phyloP scores from a whole-genome alignment of 2,888 invertebrate genomes.

The Neoitamus cyanurus region DNA sequence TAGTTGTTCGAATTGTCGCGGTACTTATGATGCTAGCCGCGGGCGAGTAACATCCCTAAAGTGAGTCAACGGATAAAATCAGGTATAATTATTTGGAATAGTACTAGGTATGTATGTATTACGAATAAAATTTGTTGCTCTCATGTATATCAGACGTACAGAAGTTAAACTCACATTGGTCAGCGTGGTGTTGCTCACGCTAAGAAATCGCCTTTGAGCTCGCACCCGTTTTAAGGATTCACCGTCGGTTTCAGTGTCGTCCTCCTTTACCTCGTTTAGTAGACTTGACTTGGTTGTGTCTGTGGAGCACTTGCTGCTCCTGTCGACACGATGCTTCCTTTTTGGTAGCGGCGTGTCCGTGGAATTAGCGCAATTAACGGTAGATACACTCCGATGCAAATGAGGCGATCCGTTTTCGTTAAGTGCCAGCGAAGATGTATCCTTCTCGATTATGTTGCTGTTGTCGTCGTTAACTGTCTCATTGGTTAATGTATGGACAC shows the following conservation, averaged over 20 bases:
- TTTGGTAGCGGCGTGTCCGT: conserved; percentile 19
- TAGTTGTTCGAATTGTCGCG: conserved; percentile 75
- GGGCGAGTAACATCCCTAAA: conserved; percentile 78
- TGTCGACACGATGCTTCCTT: conserved; percentile 27
- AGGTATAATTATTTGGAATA: neutral
- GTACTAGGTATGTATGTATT: neutral
- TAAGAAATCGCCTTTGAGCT: conserved; percentile 66
- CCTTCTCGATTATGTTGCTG: conserved; percentile 43
- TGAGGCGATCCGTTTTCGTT: conserved; percentile 36
- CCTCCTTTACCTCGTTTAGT: conserved; percentile 25
- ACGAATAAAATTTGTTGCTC: neutral
- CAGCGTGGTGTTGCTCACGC: conserved; percentile 70
- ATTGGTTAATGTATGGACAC: conserved; percentile 54
- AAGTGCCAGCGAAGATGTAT: conserved; percentile 1
- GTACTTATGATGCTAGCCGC: conserved; percentile 75
- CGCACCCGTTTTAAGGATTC: conserved; percentile 68
- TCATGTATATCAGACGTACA: conserved; percentile 48
- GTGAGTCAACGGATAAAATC: neutral
- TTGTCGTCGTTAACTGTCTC: conserved; percentile 49
- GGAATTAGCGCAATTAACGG: conserved; percentile 29
- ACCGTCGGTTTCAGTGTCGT: conserved; percentile 61
- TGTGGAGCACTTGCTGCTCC: neutral
- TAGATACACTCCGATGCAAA: conserved; percentile 41
- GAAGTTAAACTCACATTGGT: conserved; percentile 71
- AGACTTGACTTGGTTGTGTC: neutral